These are phyloP conservation scores for Gallirallus australis DNA, from an alignment of 2,797 vertebrate species.

Conservation along the genomic window DNA sequence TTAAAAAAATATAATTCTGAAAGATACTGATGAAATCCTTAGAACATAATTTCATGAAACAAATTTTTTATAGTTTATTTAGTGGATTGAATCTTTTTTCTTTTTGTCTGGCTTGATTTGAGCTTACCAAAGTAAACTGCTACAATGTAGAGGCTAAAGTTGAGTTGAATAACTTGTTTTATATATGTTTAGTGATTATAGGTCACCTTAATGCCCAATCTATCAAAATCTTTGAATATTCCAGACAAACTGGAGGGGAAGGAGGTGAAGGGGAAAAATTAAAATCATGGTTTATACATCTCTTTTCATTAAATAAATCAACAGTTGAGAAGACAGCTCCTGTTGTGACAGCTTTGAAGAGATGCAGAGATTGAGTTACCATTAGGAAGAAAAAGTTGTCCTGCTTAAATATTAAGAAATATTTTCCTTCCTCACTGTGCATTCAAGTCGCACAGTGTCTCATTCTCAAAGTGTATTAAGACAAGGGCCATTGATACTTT, in stretches of 20 bases:
- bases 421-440: not conserved
- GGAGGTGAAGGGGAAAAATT: not conserved
- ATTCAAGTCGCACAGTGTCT: not conserved
- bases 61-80: not conserved
- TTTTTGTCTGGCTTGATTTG: not conserved
- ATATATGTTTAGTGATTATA: not conserved
- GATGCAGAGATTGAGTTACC: not conserved
- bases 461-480: not conserved
- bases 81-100: not conserved
- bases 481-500: not conserved
- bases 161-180: not conserved
- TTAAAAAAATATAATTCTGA: not conserved
- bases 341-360: not conserved
- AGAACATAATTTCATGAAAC: not conserved
- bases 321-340: not conserved
- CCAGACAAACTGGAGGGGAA: fast-evolving
- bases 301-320: not conserved
- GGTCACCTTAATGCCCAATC: not conserved
- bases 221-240: not conserved
- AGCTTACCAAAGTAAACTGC: fast-evolving
- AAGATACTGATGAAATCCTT: not conserved
- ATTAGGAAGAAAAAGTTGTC: not conserved
- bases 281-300: not conserved
- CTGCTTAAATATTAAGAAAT: not conserved
- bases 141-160: not conserved